Percentiles rank a stretch among this genome's conserved stretches.
Conservation (phyloP, 2,113 vertebrate species). For the Percina caprodes region DNA sequence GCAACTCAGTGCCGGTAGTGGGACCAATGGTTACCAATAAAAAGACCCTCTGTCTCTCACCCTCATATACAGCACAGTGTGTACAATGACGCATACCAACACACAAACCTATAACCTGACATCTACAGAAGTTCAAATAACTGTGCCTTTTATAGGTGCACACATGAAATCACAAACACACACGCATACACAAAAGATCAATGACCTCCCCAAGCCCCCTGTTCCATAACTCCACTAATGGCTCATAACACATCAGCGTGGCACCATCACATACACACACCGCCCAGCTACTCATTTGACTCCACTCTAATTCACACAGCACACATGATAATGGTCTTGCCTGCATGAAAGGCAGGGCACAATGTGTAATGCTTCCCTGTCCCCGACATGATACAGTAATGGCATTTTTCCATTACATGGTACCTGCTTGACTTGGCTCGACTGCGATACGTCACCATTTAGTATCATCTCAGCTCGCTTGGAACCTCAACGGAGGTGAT, state of each 20-base stretch:
- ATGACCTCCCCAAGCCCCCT: conserved; percentile 5
- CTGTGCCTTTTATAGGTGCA: conserved; percentile 6
- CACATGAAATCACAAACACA: conserved; percentile 15
- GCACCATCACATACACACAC: conserved; percentile 31
- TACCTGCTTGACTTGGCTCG: no score
- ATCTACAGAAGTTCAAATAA: conserved; percentile 28
- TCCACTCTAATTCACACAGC: conserved; percentile 24
- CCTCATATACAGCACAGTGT: conserved; percentile 20
- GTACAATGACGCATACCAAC: conserved; percentile 13
- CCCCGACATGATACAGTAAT: background rate
- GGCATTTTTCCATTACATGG: no score
- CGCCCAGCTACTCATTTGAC: conserved; percentile 38
- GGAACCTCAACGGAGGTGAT: no score
- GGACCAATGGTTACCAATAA: conserved; percentile 40
- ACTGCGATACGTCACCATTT: no score
- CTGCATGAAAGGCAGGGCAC: conserved; percentile 26
- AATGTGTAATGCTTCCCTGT: conserved; percentile 5
- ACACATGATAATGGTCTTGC: conserved; percentile 26
- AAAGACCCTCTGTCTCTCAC: conserved; percentile 45
- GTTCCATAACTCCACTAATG: conserved; percentile 50
- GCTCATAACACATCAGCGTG: conserved; percentile 55
- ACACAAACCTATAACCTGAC: conserved; percentile 20
- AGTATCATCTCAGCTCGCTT: no score
- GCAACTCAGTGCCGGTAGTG: conserved; percentile 65
- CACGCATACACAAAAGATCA: conserved; percentile 40